Evolutionary conservation across 2,797 vertebrate genomes (phyloP), one percentile per base, ranked within the genome.

Genomic region (Eleutherodactylus coqui): DNA sequence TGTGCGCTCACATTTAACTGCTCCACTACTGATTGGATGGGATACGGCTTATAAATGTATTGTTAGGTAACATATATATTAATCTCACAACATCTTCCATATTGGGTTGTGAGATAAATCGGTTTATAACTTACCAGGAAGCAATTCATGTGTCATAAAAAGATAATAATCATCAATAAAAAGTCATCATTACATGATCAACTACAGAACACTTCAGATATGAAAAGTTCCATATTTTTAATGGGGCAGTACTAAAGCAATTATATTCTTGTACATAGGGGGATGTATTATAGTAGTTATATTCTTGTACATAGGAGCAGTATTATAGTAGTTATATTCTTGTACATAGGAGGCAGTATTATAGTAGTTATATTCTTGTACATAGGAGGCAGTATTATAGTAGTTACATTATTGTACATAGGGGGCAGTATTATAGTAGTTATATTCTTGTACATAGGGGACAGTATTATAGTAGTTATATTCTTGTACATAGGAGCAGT

Each of bases 221-320:
- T 47, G 2, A 51, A 55, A 9, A 32, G 29, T 62, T 29, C 1
- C 9, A 55, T 55, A 24, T 55, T 55, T 24, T 55, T 6, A 58
- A 7, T 9, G 53, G 55, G 11, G 55, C 2, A 60, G 47, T 60
- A 60, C 29, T 60, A 60, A 27, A 60, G 55, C 29, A 27, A n/a
- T 60, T 60, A 60, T 60, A 60, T 60, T 60, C n/a, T 60, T 60
- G 55, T 60, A 60, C 11, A 60, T 60, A 60, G 55, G 55, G 13
- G 55, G n/a, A 60, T n/a, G 55, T 60, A 60, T 27, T 60, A 60
- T 60, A 60, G 55, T 60, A 60, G n/a, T 60, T 55, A 55, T 60
- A 60, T 60, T 60, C 55, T 27, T 60, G 55, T 60, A 60, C 11
- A 27, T 60, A 60, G 55, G 55, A 29, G 24, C n/a, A 60, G 55